phyloP scores from a whole-genome alignment of 2,113 vertebrate genomes.

The Hydropotes inermis region DNA sequence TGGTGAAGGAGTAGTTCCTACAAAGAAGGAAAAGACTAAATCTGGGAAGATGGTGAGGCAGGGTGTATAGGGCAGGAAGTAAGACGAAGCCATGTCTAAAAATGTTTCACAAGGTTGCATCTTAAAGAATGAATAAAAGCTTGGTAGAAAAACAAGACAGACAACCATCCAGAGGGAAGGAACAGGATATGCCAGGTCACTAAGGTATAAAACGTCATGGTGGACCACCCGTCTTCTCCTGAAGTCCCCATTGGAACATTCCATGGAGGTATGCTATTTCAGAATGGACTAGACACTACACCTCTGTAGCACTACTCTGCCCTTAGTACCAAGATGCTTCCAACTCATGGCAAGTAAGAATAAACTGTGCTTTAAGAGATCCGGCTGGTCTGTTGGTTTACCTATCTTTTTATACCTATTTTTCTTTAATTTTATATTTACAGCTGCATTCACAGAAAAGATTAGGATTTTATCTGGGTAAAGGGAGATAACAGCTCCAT shows the following conservation, averaged over 20 bases:
- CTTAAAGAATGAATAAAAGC: neutral
- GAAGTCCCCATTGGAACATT: neutral
- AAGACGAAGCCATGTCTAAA: neutral
- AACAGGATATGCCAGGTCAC: neutral
- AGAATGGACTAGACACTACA: neutral
- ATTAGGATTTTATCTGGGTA: neutral
- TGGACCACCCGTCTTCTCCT: neutral
- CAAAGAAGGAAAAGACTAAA: neutral
- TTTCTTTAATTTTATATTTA: neutral
- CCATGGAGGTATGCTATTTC: neutral
- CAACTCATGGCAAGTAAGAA: neutral
- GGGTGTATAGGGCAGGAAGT: neutral
- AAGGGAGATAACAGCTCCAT: neutral
- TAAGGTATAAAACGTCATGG: neutral
- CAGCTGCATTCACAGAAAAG: neutral
- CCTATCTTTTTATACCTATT: neutral
- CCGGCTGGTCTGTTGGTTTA: neutral
- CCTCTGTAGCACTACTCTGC: neutral
- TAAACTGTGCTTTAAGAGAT: neutral
- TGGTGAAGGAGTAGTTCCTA: neutral
- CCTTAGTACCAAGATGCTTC: neutral
- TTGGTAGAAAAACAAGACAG: neutral
- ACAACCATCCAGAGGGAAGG: too few species aligned
- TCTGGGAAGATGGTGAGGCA: neutral
- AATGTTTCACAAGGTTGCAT: neutral